These are phyloP conservation scores for Cheirogaleus medius DNA, from an alignment of 2,113 vertebrate species.

Conservation along the genomic window DNA sequence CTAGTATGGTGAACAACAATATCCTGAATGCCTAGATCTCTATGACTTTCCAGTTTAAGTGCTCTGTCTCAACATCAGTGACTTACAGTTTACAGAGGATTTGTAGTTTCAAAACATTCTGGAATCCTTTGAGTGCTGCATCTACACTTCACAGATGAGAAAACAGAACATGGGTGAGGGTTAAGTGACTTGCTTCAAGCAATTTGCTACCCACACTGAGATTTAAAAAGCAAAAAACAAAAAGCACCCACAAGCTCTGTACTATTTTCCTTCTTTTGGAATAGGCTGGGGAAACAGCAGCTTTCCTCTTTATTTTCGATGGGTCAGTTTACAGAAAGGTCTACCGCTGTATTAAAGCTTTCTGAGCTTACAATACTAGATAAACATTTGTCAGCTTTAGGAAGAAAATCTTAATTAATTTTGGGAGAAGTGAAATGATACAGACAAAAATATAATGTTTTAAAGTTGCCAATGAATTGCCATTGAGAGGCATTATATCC, in stretches of 20 bases:
- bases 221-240: not conserved
- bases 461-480: not conserved
- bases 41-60: not conserved
- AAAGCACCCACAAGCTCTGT: not conserved
- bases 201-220: not conserved
- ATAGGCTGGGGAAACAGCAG: not conserved
- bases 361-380: not conserved
- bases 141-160: not conserved
- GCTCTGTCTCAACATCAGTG: not conserved
- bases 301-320: not conserved
- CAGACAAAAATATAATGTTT: not conserved
- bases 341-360: not conserved
- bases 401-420: not conserved
- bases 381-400: not conserved
- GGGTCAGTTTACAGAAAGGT: not conserved
- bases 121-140: not conserved
- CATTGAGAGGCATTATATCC: not conserved
- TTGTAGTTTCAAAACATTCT: conserved; percentile 21
- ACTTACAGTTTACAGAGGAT: not conserved
- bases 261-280: not conserved
- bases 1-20: not conserved
- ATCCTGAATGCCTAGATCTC: not conserved
- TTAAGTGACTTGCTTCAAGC: not conserved
- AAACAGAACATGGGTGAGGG: not conserved
- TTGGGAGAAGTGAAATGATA: not conserved